Base-by-base conservation (phyloP, 2,113 vertebrate species). In the Leucopsar rothschildi region DNA sequence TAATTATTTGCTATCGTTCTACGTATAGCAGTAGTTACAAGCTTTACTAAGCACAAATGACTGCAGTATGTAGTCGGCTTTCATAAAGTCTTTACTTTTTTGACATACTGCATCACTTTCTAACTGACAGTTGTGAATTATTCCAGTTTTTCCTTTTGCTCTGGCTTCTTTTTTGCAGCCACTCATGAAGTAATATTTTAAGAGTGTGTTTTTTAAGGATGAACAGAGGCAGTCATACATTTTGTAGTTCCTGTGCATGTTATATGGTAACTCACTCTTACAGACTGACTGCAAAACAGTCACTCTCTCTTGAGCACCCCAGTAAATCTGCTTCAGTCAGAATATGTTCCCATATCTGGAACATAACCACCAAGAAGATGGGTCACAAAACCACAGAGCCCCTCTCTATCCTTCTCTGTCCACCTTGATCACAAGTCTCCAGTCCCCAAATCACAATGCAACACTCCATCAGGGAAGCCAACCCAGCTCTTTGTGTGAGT, bases 1-100 rank as follows among this genome's bases (percentile, higher is more conserved):
- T 94, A 97, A 97, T 93, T 92, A 96, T 96, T 96, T 95, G 80
- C 92, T 94, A 73, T 81, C 71, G 33, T 91, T 93, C 61, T 75
- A 71, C 6, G 2, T 44, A 71, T 4, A 91, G 64, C 79, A 78
- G n/a, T 53, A 78, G 80, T 81, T 81, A 78, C 52, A 68, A 77
- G 85, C 49, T 59, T 63, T 60, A 63, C 69, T 78, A 53, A 93
- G 65, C 64, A 71, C 33, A 83, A 95, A 90, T 33, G 52, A 52
- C 79, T 63, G 82, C 93, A 75, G 40, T 13, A 55, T 0, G 0
- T 44, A 66, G 52, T 19, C 70, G 35, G 61, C 64, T 92, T 90
- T 88, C 49, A 37, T 53, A 19, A 88, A 86, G 33, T 52, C 53
- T 84, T 59, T 47, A 20, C 31, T 60, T 75, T 81, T 88, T 70